Evolutionary conservation across 2,113 vertebrate genomes (phyloP).

Genomic region (Erythrolamprus reginae): DNA sequence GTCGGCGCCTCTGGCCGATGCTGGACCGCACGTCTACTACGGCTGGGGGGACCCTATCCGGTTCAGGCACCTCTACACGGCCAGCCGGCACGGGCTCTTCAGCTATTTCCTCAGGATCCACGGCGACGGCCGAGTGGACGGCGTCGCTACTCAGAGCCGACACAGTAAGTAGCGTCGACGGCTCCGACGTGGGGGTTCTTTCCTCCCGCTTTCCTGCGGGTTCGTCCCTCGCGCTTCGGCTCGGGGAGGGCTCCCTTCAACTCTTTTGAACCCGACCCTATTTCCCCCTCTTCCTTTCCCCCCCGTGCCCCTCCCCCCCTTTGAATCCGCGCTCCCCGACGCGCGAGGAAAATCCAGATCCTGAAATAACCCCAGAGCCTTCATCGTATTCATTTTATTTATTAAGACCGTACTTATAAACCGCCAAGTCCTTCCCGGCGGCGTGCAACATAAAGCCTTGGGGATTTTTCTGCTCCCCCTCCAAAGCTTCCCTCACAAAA

Average conservation of each 20-base stretch:
- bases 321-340: too few relatives aligned
- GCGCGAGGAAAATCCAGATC: background rate
- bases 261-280: too few relatives aligned
- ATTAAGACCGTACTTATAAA: too few relatives aligned
- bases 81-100: slow-evolving; percentile 71
- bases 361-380: background rate
- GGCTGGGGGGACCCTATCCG: slow-evolving; percentile 85
- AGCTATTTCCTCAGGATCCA: slow-evolving; percentile 80
- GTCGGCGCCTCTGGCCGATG: slow-evolving; percentile 67
- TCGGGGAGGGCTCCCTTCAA: too few relatives aligned
- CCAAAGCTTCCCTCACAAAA: background rate
- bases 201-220: background rate
- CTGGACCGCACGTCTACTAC: slow-evolving; percentile 75
- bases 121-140: slow-evolving; percentile 77
- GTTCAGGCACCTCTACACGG: slow-evolving; percentile 82
- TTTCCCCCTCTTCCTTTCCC: too few relatives aligned
- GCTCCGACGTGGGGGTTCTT: background rate
- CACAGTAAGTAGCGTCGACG: slow-evolving; percentile 77
- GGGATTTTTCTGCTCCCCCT: background rate
- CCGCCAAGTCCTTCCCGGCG: too few relatives aligned
- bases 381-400: too few relatives aligned
- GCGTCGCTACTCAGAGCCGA: slow-evolving; percentile 68
- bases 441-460: too few relatives aligned
- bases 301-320: too few relatives aligned
- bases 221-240: too few relatives aligned